phyloP scores from a whole-genome alignment of 2,113 vertebrate species.

The Rousettus leschenaultii region DNA sequence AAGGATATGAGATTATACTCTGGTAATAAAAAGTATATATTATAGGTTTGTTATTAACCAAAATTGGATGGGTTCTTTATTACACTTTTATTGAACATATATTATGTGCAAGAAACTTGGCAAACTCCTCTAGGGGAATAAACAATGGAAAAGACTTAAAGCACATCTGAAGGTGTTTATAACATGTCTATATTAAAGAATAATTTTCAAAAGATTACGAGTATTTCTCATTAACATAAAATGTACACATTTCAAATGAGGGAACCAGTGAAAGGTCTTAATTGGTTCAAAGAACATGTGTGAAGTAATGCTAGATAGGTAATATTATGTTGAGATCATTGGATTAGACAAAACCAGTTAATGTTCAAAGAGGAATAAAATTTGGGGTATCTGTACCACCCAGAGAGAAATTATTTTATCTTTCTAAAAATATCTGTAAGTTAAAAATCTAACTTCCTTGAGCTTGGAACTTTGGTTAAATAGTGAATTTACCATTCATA shows the following conservation, averaged over 20 bases:
- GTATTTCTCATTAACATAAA: background rate
- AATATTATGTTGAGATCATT: background rate
- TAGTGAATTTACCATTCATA: background rate
- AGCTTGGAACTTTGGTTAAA: background rate
- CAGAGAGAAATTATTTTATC: background rate
- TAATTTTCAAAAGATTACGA: background rate
- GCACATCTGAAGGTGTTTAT: background rate
- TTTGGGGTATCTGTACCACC: background rate
- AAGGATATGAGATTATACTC: background rate
- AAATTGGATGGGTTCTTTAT: background rate
- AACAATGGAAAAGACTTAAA: background rate
- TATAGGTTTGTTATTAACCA: background rate
- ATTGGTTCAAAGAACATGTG: background rate
- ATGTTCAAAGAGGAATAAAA: background rate
- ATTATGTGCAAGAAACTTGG: background rate
- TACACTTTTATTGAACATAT: background rate
- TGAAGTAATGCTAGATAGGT: background rate
- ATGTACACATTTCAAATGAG: background rate
- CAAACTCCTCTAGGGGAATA: background rate
- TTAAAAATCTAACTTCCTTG: background rate
- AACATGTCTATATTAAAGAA: background rate
- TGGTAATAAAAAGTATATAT: background rate
- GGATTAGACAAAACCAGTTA: background rate
- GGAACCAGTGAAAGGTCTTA: background rate
- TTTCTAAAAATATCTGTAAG: background rate